Evolutionary conservation across 2,888 invertebrate genomes (phyloP).

Genomic region (Sialis fuliginosa): DNA sequence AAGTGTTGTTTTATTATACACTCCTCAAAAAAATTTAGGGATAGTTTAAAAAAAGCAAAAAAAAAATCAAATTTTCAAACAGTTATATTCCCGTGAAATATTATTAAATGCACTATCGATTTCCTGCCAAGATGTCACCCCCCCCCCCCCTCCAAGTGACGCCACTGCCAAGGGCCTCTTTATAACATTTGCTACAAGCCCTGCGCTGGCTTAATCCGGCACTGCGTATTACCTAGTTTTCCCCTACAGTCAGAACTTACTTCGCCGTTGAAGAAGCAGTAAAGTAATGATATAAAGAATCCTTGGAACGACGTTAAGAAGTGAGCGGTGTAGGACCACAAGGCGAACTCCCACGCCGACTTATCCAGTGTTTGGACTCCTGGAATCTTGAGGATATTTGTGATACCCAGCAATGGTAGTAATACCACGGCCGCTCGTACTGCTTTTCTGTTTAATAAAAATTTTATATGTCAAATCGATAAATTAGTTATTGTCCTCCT

Average conservation of each 20-base stretch:
- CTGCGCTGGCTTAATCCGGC: no score
- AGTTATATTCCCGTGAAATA: no score
- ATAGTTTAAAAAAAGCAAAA: no score
- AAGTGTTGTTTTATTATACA: no score
- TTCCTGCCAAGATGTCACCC: no score
- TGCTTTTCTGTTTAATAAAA: slow-evolving; percentile 43
- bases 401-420: slow-evolving; percentile 63
- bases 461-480: not conserved
- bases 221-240: no score
- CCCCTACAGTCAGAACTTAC: slow-evolving; percentile 34
- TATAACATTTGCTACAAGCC: no score
- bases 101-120: no score
- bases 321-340: slow-evolving; percentile 66
- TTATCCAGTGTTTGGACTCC: slow-evolving; percentile 44
- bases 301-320: slow-evolving; percentile 75
- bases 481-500: no score
- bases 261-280: slow-evolving; percentile 73
- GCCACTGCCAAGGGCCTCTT: no score
- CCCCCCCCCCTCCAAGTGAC: no score
- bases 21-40: no score
- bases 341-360: slow-evolving; percentile 49
- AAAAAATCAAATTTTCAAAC: not conserved
- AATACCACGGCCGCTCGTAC: slow-evolving; percentile 63
- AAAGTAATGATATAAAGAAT: slow-evolving; percentile 59
- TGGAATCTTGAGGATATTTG: slow-evolving; percentile 56